Conservation (phyloP, 2,113 vertebrate species). For the Meriones unguiculatus region DNA sequence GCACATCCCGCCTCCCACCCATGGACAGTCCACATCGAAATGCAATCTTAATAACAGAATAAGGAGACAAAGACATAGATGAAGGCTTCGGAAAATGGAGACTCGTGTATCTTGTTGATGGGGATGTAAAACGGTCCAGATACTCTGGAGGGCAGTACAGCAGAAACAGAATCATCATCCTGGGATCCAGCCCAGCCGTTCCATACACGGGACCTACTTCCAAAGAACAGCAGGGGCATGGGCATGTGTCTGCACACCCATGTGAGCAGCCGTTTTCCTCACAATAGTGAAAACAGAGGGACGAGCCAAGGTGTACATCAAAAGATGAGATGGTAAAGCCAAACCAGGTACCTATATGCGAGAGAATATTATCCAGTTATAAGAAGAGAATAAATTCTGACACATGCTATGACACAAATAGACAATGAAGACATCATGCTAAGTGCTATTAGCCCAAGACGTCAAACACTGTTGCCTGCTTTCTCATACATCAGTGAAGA, state of each 20-base stretch:
- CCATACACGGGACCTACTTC: background rate
- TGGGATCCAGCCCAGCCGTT: background rate
- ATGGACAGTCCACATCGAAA: no score
- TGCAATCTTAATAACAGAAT: background rate
- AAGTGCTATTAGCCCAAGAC: background rate
- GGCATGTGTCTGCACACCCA: background rate
- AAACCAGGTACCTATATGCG: background rate
- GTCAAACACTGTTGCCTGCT: background rate
- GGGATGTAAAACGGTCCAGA: background rate
- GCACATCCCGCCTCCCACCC: no score
- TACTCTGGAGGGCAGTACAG: no score
- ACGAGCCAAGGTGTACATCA: background rate
- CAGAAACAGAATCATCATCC: background rate
- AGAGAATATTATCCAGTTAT: background rate
- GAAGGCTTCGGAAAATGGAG: background rate
- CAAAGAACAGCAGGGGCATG: background rate
- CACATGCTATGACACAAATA: background rate
- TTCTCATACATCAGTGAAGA: background rate
- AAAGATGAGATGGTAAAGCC: background rate
- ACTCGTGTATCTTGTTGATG: background rate
- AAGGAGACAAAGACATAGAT: background rate
- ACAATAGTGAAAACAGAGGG: background rate
- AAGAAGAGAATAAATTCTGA: background rate
- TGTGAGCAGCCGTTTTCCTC: background rate
- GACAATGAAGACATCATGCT: background rate